These are phyloP conservation scores for Musca domestica DNA, from an alignment of 1,140 invertebrate genomes.

Conservation along the genomic window DNA sequence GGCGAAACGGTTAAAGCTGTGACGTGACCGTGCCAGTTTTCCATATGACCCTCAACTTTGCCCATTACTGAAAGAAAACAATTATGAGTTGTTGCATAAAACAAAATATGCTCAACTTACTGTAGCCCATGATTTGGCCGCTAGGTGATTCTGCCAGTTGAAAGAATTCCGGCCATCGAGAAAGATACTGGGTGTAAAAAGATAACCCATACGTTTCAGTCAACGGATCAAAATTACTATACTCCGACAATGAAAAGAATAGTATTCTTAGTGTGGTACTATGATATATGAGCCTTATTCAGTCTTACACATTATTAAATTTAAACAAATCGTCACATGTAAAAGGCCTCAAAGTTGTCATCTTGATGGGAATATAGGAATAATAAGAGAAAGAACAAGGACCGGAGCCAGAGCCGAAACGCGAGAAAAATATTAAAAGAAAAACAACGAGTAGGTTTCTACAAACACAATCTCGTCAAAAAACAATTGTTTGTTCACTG, in stretches of 20 bases:
- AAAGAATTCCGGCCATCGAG: constrained; percentile 99
- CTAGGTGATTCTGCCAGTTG: constrained; percentile 92
- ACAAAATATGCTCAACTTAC: constrained; percentile 63
- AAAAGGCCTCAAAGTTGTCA: constrained; percentile 92
- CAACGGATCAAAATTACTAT: constrained; percentile 90
- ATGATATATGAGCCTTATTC: neutral
- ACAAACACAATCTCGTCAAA: too few relatives aligned
- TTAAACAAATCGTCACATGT: constrained; percentile 92
- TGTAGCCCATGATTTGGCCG: constrained; percentile 98
- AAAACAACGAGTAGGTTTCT: too few relatives aligned
- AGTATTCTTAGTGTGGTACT: neutral
- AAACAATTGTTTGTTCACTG: too few relatives aligned
- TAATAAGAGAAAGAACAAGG: too few relatives aligned
- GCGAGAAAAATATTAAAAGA: too few relatives aligned
- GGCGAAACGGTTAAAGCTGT: constrained; percentile 96
- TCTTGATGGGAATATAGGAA: constrained; percentile 50
- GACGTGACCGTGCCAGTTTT: constrained; percentile 99
- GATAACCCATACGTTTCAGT: constrained; percentile 97
- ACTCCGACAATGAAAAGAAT: constrained; percentile 47
- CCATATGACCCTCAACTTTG: constrained; percentile 91
- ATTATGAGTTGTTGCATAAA: neutral
- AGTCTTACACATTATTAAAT: constrained; percentile 92
- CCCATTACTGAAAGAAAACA: constrained; percentile 87
- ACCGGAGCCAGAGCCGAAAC: too few relatives aligned
- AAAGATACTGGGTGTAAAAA: constrained; percentile 97